Conservation (phyloP, 2,888 invertebrate genomes). For the Aphodius sticticus region DNA sequence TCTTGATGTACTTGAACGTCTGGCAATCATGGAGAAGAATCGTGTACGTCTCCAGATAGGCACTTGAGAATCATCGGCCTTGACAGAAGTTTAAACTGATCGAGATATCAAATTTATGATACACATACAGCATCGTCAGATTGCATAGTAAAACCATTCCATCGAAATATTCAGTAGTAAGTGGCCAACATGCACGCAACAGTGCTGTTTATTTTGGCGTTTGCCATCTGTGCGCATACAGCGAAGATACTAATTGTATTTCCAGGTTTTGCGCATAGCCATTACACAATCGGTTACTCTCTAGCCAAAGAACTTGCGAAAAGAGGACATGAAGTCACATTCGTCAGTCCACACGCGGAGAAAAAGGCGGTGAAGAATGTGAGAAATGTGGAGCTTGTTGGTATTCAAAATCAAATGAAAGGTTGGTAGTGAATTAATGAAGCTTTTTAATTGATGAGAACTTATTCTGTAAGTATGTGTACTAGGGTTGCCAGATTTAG, state of each 20-base stretch:
- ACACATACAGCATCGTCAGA: neutral
- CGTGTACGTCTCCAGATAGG: too few species aligned
- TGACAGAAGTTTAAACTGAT: neutral
- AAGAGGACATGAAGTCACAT: constrained; percentile 60
- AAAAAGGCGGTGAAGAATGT: constrained; percentile 59
- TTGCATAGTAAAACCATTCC: neutral
- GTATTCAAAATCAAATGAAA: constrained; percentile 14
- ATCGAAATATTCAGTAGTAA: neutral
- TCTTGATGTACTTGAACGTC: too few species aligned
- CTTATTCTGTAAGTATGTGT: too few species aligned
- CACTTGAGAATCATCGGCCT: too few species aligned
- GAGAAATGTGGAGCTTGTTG: constrained; percentile 25
- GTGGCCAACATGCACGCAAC: neutral
- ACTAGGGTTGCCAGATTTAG: too few species aligned
- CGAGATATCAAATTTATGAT: neutral
- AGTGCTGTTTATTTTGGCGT: neutral
- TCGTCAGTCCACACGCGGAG: constrained; percentile 50
- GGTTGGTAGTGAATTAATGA: neutral
- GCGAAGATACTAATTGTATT: constrained; percentile 49
- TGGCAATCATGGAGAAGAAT: too few species aligned
- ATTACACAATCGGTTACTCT: constrained; percentile 48
- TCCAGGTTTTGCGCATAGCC: constrained; percentile 49
- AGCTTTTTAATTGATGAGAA: too few species aligned
- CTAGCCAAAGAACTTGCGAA: constrained; percentile 50
- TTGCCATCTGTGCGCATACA: constrained; percentile 8